Evolutionary conservation across 2,113 vertebrate genomes (phyloP), one percentile per base, ranked within the genome.

Genomic region (Pipra filicauda): DNA sequence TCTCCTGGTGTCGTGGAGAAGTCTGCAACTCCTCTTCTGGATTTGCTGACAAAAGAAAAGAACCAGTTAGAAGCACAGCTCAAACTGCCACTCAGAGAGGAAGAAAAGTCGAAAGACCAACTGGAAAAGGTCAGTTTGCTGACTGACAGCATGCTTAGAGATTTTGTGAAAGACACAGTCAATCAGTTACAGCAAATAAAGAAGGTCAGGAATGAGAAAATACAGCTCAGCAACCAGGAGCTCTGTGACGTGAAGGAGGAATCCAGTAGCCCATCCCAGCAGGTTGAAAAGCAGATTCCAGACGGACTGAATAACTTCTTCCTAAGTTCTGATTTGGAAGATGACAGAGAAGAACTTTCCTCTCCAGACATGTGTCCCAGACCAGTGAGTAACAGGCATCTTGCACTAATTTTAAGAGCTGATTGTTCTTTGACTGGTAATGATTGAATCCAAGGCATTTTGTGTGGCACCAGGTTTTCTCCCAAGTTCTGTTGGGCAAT

Each of bases 291-390:
- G 31, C 97, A 97, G 24, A 97, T 98, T 95, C 90, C 95, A 12
- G 70, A 97, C 1, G 76, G 91, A 58, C 95, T 98, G 31, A 97
- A 97, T 72, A 97, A 91, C 94, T 98, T 99, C 96, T 95, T 97
- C 75, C 91, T 98, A 62, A 96, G 78, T 43, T 93, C 97, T 8
- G 91, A 98, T 83, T 77, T 97, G 35, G 98, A 99, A 85, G 97
- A 98, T 77, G 98, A 99, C 82, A 98, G 98, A 95, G 99, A 99
- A 94, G 99, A 99, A 73, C 96, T 98, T 88, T 99, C 98, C n/a
- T 99, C 99, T 91, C 99, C 99, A 85, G 99, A 99, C 59, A 97
- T 99, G 93, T 99, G 98, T 93, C 98, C 98, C 95, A 98, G 98
- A 97, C 98, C 98, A 18, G 99, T 99, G 89, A 99, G 99, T 99